These are phyloP conservation scores for Ecdyonurus torrentis DNA, from an alignment of 2,888 invertebrate genomes.

Conservation along the genomic window DNA sequence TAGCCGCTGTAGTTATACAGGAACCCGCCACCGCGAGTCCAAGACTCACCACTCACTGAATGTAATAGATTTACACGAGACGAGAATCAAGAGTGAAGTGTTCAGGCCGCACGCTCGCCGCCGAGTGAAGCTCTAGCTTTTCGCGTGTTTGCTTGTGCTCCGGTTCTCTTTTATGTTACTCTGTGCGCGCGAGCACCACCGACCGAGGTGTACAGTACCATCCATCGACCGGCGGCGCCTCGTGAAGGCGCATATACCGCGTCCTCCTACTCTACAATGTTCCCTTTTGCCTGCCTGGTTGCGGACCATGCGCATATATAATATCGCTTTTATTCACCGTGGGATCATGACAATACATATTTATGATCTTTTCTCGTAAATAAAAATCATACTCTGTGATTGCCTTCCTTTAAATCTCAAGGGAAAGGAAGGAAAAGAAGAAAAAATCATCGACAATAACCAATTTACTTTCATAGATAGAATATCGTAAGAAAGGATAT, in stretches of 20 bases:
- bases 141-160: no score
- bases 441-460: background rate
- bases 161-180: no score
- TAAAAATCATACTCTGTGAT: background rate
- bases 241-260: no score
- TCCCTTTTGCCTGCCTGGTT: no score
- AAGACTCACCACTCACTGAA: background rate
- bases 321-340: no score
- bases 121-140: background rate
- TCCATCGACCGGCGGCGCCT: background rate
- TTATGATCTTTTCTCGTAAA: background rate
- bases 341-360: constrained; percentile 2
- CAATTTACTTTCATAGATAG: background rate
- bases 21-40: background rate
- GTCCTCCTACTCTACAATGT: no score
- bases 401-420: background rate
- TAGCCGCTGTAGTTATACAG: background rate
- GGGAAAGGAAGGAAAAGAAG: background rate
- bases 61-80: no score
- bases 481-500: background rate
- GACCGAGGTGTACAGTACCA: no score
- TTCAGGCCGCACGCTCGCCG: background rate
- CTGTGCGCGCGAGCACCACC: background rate
- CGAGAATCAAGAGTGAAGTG: no score
- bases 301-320: no score